Conservation (phyloP, 1,140 invertebrate genomes). For the Neotoxoptera formosana region DNA sequence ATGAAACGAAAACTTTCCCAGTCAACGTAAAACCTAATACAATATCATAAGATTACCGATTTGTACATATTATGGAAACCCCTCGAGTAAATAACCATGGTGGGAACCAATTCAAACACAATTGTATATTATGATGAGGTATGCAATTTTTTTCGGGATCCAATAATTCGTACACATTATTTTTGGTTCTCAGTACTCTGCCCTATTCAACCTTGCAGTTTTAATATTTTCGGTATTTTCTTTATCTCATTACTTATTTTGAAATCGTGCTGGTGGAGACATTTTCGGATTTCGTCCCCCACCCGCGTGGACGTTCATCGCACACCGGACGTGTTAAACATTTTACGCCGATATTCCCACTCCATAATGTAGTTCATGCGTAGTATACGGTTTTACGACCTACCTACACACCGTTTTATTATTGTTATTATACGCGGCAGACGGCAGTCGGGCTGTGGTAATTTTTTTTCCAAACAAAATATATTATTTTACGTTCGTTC, state of each 20-base stretch:
- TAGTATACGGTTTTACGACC: neutral
- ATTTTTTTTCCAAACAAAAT: neutral
- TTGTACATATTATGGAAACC: too few relatives aligned
- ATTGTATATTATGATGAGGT: too few relatives aligned
- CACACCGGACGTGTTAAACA: neutral
- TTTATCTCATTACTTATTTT: neutral
- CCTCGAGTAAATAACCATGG: too few relatives aligned
- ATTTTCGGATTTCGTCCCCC: neutral
- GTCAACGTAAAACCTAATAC: too few relatives aligned
- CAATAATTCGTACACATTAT: too few relatives aligned
- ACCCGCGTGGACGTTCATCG: neutral
- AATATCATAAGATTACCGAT: too few relatives aligned
- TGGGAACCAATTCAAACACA: too few relatives aligned
- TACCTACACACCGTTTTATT: neutral
- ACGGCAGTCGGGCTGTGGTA: neutral
- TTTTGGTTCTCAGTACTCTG: neutral
- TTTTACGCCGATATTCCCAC: neutral
- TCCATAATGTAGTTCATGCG: neutral
- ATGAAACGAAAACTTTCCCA: too few relatives aligned
- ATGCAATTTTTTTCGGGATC: too few relatives aligned
- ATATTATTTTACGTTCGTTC: neutral
- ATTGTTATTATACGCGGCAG: neutral
- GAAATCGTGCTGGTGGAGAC: neutral
- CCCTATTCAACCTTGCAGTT: neutral
- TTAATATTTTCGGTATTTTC: neutral